These are phyloP conservation scores for Oscarella lobularis DNA, from an alignment of 37 sponge, comb jelly and placozoan species.

Conservation along the genomic window DNA sequence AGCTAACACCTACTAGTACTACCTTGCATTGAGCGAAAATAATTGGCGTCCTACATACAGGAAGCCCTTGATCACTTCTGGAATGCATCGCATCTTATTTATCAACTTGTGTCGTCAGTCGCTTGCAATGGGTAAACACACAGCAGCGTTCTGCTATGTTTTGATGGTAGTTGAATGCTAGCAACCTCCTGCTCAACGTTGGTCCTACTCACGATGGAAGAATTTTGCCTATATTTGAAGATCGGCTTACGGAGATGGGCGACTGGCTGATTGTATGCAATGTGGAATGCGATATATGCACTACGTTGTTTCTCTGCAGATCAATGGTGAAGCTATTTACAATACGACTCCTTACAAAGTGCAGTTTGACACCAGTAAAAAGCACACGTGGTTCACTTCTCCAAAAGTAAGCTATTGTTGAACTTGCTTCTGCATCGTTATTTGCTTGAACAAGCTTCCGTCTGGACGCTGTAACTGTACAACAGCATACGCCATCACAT, in stretches of 20 bases:
- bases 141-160: background rate
- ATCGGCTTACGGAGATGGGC: constrained; percentile 60
- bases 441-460: too few species aligned
- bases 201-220: constrained; percentile 72
- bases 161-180: constrained; percentile 2
- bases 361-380: constrained; percentile 44
- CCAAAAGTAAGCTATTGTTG: constrained; percentile 29
- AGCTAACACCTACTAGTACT: too few species aligned
- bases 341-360: constrained; percentile 36
- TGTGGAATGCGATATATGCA: background rate
- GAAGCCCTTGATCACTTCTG: background rate
- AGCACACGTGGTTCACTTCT: constrained; percentile 50
- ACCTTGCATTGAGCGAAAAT: too few species aligned
- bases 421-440: too few species aligned
- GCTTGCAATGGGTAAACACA: constrained; percentile 48
- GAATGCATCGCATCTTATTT: constrained; percentile 9
- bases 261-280: constrained; percentile 39
- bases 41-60: too few species aligned
- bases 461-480: constrained; percentile 9
- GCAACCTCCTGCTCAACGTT: constrained; percentile 64
- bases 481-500: constrained; percentile 57
- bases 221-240: constrained; percentile 52
- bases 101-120: constrained; percentile 45
- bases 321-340: constrained; percentile 72
- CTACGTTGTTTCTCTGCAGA: constrained; percentile 7